phyloP scores from a whole-genome alignment of 1,140 invertebrate species.

The Varroa destructor region DNA sequence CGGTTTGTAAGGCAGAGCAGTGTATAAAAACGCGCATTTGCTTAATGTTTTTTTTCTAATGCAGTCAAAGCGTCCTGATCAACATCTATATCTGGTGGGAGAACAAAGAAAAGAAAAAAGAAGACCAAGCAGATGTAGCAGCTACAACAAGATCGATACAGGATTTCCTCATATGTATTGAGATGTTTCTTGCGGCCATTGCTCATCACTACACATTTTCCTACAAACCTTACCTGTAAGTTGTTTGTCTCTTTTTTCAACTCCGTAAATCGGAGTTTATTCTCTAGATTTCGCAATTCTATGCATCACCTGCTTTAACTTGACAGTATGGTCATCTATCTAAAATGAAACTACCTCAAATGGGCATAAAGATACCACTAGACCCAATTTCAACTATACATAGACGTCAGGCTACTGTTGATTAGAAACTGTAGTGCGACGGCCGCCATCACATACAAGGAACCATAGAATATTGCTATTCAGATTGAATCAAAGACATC shows the following conservation, averaged over 20 bases:
- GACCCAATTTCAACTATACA: too few relatives aligned
- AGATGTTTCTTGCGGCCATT: slow-evolving; percentile 90
- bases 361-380: too few relatives aligned
- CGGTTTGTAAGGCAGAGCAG: too few relatives aligned
- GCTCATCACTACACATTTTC: slow-evolving; percentile 91
- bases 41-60: slow-evolving; percentile 33
- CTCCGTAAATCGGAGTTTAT: too few relatives aligned
- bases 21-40: too few relatives aligned
- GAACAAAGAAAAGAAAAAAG: slow-evolving; percentile 7
- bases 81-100: slow-evolving; percentile 59
- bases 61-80: slow-evolving; percentile 77
- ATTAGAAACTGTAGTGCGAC: too few relatives aligned
- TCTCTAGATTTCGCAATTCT: too few relatives aligned
- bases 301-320: slow-evolving; percentile 43
- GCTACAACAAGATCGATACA: slow-evolving; percentile 40
- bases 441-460: too few relatives aligned
- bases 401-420: too few relatives aligned
- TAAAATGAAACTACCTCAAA: too few relatives aligned
- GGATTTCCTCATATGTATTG: slow-evolving; percentile 90
- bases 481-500: too few relatives aligned
- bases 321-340: neutral
- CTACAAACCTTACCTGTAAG: slow-evolving; percentile 63
- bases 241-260: slow-evolving; percentile 34
- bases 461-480: too few relatives aligned
- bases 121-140: slow-evolving; percentile 25